A percentile compares a stretch with the other conserved stretches of the same genome.
Conservation (phyloP, 1,140 invertebrate genomes). For the silkworm (Bombyx mori) region ASM3026992v2 NC_085117.1:13965501-13966000, state of each 20-base stretch:
- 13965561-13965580: too few species aligned
- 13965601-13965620: too few species aligned
- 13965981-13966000: slow-evolving; percentile 21
- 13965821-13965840: slow-evolving; percentile 64
- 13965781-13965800: background rate
- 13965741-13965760: too few species aligned
- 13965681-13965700: too few species aligned
- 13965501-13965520: slow-evolving; percentile 23
- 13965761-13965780: too few species aligned
- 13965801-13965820: slow-evolving; percentile 35
- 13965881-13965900: slow-evolving; percentile 22
- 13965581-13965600: too few species aligned
- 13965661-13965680: too few species aligned
- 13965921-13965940: slow-evolving; percentile 32
- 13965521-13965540: slow-evolving; percentile 6
- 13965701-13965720: too few species aligned
- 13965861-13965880: slow-evolving; percentile 36
- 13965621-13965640: too few species aligned
- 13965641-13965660: too few species aligned
- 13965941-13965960: slow-evolving; percentile 28
- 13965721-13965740: too few species aligned
- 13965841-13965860: slow-evolving; percentile 58
- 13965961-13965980: slow-evolving; percentile 17
- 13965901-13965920: slow-evolving; percentile 25
- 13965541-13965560: too few species aligned